These are phyloP conservation scores for Aethina tumida DNA, from an alignment of 1,140 invertebrate species.

Conservation along the genomic window DNA sequence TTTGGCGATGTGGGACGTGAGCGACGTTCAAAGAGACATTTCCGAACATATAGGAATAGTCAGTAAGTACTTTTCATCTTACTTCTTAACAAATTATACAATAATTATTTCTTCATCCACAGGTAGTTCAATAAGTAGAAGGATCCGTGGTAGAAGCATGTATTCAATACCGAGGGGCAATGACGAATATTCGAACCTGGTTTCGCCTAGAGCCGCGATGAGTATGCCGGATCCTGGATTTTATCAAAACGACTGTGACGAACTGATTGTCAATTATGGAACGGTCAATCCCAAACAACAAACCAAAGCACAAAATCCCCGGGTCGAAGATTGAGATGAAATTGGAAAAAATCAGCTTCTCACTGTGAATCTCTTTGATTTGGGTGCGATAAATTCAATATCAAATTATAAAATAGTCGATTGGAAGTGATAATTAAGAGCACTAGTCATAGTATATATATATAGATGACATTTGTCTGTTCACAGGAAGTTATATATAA, in stretches of 20 bases:
- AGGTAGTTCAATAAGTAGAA: conserved; percentile 60
- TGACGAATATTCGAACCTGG: conserved; percentile 31
- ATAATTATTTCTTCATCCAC: conserved; percentile 16
- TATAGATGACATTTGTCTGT: no score
- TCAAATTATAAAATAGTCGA: no score
- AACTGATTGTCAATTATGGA: conserved; percentile 24
- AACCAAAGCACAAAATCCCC: no score
- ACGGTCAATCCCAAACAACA: conserved; percentile 14
- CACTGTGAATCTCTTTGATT: no score
- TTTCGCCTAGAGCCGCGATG: conserved; percentile 16
- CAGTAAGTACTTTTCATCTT: conserved; percentile 40
- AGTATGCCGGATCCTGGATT: conserved; percentile 17
- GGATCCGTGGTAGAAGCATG: conserved; percentile 58
- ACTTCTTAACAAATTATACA: conserved; percentile 1
- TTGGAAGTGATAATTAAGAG: no score
- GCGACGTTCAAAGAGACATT: conserved; percentile 85
- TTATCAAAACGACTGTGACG: conserved; percentile 24
- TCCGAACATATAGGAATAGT: conserved; percentile 86
- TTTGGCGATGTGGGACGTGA: conserved; percentile 87
- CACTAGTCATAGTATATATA: no score
- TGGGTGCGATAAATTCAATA: no score
- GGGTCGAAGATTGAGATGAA: no score
- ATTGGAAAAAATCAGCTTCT: no score
- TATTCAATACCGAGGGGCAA: conserved; percentile 59
- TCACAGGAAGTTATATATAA: no score